Conservation (phyloP, 2,797 vertebrate species). For the Tiaroga cobitis region DNA sequence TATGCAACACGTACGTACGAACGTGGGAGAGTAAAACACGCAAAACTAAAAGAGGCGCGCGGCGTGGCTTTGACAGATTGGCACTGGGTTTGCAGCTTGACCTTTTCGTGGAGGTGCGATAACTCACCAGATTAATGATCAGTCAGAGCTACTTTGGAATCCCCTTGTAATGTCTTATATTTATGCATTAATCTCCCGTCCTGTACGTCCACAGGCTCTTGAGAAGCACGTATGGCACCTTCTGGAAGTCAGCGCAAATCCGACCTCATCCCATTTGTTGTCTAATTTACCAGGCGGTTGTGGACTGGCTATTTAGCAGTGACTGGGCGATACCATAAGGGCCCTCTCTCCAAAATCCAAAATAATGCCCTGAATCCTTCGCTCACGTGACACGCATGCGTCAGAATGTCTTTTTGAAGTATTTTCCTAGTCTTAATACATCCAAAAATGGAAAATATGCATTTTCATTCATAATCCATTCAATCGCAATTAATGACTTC, state of each 20-base stretch:
- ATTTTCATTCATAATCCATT: conserved; percentile 34
- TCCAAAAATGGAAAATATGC: conserved; percentile 27
- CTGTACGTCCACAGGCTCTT: conserved; percentile 46
- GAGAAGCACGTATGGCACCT: conserved; percentile 32
- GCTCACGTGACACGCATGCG: conserved; percentile 66
- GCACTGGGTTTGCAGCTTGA: conserved; percentile 76
- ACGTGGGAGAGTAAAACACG: conserved; percentile 51
- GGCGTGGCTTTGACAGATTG: conserved; percentile 78
- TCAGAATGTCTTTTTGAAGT: conserved; percentile 64
- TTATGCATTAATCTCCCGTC: conserved; percentile 59
- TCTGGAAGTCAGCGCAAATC: conserved; percentile 52
- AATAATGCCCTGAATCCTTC: conserved; percentile 58
- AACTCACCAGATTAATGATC: conserved; percentile 86
- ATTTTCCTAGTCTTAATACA: conserved; percentile 36
- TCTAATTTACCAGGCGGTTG: conserved; percentile 51
- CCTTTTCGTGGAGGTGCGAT: conserved; percentile 81
- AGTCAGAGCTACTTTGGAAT: conserved; percentile 77
- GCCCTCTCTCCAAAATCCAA: conserved; percentile 55
- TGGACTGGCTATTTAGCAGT: conserved; percentile 53
- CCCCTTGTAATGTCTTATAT: conserved; percentile 66
- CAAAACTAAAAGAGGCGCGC: conserved; percentile 60
- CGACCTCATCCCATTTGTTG: conserved; percentile 62
- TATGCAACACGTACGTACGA: conserved; percentile 47
- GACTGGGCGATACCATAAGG: conserved; percentile 49
- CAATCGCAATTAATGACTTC: conserved; percentile 30